Evolutionary conservation across 2,888 invertebrate species (phyloP).

Genomic region (Leptopilina myrica): DNA sequence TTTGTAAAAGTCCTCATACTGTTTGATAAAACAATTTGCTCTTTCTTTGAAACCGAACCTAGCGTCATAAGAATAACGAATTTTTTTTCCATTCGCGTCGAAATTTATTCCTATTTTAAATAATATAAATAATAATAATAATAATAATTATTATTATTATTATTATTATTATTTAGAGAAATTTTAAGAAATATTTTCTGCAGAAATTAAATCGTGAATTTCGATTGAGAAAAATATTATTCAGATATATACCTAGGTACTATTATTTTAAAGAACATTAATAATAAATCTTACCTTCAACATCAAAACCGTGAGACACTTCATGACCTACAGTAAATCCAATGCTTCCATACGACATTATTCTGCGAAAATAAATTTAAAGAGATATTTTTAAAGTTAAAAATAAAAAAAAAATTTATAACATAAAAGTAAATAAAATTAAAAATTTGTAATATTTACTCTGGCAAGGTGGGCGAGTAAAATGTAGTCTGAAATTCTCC

Average conservation of each 20-base stretch:
- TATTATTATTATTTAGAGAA: no score
- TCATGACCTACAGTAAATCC: constrained; percentile 20
- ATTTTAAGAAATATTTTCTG: no score
- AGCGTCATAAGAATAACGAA: not conserved
- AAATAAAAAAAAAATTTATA: not conserved
- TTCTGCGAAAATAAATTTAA: not conserved
- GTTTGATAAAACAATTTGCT: constrained; percentile 7
- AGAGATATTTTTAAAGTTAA: no score
- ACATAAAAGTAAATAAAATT: no score
- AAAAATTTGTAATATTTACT: not conserved
- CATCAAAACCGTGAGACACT: constrained; percentile 30
- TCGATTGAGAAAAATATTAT: no score
- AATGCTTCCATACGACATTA: constrained; percentile 6
- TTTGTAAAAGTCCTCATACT: constrained; percentile 4
- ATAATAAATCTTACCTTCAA: not conserved
- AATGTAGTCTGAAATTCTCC: constrained; percentile 10
- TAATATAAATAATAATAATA: not conserved
- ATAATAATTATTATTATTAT: no score
- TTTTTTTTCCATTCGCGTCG: not conserved
- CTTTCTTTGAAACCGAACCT: not conserved
- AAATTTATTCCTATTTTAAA: not conserved
- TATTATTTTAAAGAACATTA: not conserved
- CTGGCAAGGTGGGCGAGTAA: not conserved
- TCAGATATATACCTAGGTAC: no score
- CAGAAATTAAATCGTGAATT: no score